phyloP scores from a whole-genome alignment of 2,113 vertebrate genomes.

The Cepphus grylle region DNA sequence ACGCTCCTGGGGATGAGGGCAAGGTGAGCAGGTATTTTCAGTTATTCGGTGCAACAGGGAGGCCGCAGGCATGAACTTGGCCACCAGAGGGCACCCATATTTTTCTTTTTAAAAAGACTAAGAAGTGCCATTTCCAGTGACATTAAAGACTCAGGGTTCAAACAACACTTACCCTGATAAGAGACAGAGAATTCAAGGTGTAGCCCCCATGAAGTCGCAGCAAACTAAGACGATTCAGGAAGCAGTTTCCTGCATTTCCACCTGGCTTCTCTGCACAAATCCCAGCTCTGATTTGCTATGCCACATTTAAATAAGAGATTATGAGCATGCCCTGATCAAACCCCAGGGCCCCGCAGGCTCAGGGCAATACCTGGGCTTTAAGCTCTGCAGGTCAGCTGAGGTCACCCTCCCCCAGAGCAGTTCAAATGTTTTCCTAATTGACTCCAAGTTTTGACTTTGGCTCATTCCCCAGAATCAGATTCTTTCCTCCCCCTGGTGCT shows the following conservation, averaged over 20 bases:
- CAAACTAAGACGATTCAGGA: neutral
- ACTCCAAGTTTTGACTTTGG: neutral
- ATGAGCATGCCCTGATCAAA: neutral
- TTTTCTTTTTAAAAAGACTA: neutral
- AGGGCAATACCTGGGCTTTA: neutral
- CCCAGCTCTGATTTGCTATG: neutral
- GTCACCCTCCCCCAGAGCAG: neutral
- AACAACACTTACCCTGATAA: neutral
- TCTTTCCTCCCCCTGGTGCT: neutral
- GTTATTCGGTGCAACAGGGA: neutral
- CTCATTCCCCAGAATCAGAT: neutral
- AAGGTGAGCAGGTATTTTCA: neutral
- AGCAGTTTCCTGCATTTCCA: neutral
- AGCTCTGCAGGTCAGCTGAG: neutral
- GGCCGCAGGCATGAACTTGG: neutral
- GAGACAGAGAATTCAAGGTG: neutral
- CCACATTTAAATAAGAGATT: neutral
- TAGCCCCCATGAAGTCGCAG: neutral
- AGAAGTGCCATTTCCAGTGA: neutral
- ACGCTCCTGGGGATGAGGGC: accelerated
- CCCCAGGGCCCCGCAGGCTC: neutral
- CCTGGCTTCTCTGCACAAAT: neutral
- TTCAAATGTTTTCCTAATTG: neutral
- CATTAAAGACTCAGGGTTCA: neutral
- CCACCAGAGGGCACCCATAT: neutral